Evolutionary conservation across 1,140 invertebrate genomes (phyloP), one percentile per base, ranked within the genome.

Genomic region (Cephus cinctus): DNA sequence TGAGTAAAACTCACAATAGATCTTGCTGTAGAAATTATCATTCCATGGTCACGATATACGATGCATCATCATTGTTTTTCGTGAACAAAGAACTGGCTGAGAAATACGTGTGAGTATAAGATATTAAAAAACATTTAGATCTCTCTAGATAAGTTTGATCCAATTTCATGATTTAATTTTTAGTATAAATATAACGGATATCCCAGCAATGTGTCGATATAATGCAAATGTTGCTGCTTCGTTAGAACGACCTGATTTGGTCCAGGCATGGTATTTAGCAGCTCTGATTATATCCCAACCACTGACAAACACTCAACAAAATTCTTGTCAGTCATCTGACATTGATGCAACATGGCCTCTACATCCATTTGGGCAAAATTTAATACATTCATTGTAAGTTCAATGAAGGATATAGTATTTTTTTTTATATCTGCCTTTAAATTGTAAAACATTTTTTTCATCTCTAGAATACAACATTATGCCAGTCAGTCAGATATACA

Each of bases 181-280:
- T 61, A 86, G 84, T 21, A 78, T 86, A 43, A 79, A 85, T 50
- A 66, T 70, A 25, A 65, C 67, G 8, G 79, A 86, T 63, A 74
- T 85, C 11, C 63, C 66, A 49, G 79, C 78, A 5, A 90, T 92
- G 78, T 96, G 93, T 70, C 83, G 85, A 35, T 82, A 82, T 41
- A 96, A 97, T 79, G 86, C 87, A 14, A 80, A 82, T 52, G 79
- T 86, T 4, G 90, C 92, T 15, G 81, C 83, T 5, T 77, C 81
- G 16, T 75, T 88, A 36, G 89, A 88, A 5, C 82, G 92, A 27
- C 79, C 83, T 52, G 94, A 96, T 75, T 71, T 96, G 30, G 83
- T 90, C 12, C 90, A 94, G 71, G 82, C 91, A 30, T 95, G 93
- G 93, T 83, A 83, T 11, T 70, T 95, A 47, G 87, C 89, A 9